Conservation (phyloP, 1,140 invertebrate genomes). For the Metaphire vulgaris region DNA sequence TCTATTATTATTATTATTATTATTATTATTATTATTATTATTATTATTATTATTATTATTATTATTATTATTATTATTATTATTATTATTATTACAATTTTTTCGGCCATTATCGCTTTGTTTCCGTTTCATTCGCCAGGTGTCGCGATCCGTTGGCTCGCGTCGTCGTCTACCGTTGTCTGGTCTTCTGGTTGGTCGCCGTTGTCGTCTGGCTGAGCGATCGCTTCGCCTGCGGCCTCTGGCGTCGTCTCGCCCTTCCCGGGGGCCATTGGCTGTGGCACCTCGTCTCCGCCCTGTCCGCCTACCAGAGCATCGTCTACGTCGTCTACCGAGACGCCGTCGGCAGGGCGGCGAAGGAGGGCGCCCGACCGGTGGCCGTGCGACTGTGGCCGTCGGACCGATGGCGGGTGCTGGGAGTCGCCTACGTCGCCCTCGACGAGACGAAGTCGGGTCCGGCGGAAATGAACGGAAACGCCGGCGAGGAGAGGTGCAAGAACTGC, state of each 20-base stretch:
- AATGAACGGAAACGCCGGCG: neutral
- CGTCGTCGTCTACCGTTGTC: slow-evolving; percentile 62
- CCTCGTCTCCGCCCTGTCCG: slow-evolving; percentile 69
- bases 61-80: too few relatives aligned
- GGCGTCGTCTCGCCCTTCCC: slow-evolving; percentile 67
- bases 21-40: too few relatives aligned
- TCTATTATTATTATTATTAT: too few relatives aligned
- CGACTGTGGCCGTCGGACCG: neutral
- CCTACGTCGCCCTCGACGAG: neutral
- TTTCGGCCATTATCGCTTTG: too few relatives aligned
- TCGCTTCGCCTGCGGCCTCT: slow-evolving; percentile 66
- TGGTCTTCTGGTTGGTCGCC: slow-evolving; percentile 62
- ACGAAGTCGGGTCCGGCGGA: neutral
- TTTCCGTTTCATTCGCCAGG: slow-evolving; percentile 52
- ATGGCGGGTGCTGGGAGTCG: neutral
- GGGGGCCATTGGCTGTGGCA: slow-evolving; percentile 76
- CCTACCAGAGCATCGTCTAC: slow-evolving; percentile 66
- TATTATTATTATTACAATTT: too few relatives aligned
- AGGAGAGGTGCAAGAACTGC: neutral
- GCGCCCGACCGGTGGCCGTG: neutral
- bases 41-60: too few relatives aligned
- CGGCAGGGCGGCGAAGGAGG: slow-evolving; percentile 37
- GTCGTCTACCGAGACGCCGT: slow-evolving; percentile 63
- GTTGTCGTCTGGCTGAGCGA: slow-evolving; percentile 71
- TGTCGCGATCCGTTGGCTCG: slow-evolving; percentile 62